These are phyloP conservation scores for Venustoraphidia nigricollis DNA, from an alignment of 2,888 invertebrate genomes.

Conservation along the genomic window DNA sequence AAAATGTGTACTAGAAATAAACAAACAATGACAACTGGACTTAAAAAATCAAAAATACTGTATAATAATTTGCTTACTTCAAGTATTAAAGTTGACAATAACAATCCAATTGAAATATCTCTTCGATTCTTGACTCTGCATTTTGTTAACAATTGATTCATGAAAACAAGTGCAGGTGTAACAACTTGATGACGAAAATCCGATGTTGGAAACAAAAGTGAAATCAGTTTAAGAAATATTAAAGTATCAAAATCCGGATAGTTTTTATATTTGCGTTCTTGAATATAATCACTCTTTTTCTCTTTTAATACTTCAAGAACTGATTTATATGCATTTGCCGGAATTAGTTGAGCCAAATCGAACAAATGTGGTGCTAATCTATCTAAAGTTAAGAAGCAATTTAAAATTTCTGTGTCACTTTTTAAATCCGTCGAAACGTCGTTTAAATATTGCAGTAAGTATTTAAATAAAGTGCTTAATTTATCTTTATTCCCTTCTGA, in stretches of 20 bases:
- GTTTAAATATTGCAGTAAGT: slow-evolving; percentile 62
- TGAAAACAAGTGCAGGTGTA: slow-evolving; percentile 72
- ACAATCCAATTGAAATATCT: slow-evolving; percentile 64
- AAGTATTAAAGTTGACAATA: slow-evolving; percentile 52
- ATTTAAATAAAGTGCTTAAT: slow-evolving; percentile 56
- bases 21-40: slow-evolving; percentile 1
- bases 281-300: slow-evolving; percentile 47
- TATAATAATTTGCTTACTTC: slow-evolving; percentile 37
- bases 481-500: slow-evolving; percentile 63
- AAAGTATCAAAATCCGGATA: slow-evolving; percentile 55
- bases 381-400: slow-evolving; percentile 43
- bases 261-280: slow-evolving; percentile 31
- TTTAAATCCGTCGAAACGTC: slow-evolving; percentile 37
- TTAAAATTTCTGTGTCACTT: slow-evolving; percentile 26
- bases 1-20: slow-evolving; percentile 45
- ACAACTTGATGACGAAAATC: slow-evolving; percentile 80
- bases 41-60: too few relatives aligned
- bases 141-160: slow-evolving; percentile 59
- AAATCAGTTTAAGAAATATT: slow-evolving; percentile 67
- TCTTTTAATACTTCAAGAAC: slow-evolving; percentile 55
- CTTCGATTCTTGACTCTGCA: slow-evolving; percentile 44
- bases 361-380: slow-evolving; percentile 40
- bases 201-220: slow-evolving; percentile 73
- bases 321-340: slow-evolving; percentile 47
- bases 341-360: slow-evolving; percentile 56